These are phyloP conservation scores for Hyaena hyaena DNA, from an alignment of 2,113 vertebrate species.

Conservation along the genomic window DNA sequence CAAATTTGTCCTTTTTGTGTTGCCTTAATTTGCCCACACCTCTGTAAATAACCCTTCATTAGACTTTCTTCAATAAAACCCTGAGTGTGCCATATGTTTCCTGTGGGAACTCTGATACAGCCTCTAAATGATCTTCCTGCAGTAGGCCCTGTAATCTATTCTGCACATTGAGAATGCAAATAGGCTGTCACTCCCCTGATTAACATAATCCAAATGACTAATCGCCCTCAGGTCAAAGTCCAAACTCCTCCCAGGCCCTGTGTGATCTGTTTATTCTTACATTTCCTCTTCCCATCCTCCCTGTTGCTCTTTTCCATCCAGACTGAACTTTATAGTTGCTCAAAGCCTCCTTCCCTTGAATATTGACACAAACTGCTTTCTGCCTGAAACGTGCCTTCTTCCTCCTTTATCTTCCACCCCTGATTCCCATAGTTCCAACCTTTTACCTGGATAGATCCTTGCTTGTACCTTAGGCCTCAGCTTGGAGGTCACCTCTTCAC, in stretches of 20 bases:
- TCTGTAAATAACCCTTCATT: not conserved
- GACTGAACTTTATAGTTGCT: not conserved
- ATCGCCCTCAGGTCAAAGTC: not conserved
- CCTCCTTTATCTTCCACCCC: not conserved
- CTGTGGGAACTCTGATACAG: not conserved
- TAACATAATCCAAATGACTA: not conserved
- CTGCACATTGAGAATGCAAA: not conserved
- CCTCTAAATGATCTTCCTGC: not conserved
- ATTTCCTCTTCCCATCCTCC: not conserved
- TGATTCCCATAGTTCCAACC: not conserved
- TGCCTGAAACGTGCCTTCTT: not conserved
- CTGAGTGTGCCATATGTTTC: not conserved
- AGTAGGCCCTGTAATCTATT: not conserved
- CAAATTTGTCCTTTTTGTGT: not conserved
- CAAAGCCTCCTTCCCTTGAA: not conserved
- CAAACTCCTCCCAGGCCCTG: not conserved
- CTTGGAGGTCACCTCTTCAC: not conserved
- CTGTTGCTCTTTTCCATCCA: not conserved
- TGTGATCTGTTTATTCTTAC: not conserved
- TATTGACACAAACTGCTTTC: not conserved
- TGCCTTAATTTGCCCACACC: not conserved
- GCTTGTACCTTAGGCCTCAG: not conserved
- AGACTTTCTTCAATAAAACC: not conserved
- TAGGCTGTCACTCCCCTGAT: not conserved
- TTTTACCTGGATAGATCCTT: not conserved